phyloP scores from a whole-genome alignment of 2,888 invertebrate species.

The Macroteleia sp. region DNA sequence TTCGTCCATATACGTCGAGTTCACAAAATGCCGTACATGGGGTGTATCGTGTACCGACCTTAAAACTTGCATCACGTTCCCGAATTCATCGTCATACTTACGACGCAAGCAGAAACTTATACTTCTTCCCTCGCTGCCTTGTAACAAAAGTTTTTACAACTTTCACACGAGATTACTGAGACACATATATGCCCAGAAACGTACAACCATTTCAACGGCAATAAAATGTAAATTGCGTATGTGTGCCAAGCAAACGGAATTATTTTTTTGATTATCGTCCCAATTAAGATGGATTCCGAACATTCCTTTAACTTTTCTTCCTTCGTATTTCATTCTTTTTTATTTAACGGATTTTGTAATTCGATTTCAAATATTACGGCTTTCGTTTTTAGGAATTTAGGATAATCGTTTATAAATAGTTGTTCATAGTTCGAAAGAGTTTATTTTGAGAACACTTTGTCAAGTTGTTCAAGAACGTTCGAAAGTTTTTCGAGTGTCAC shows the following conservation, averaged over 20 bases:
- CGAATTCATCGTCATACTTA: conserved; percentile 64
- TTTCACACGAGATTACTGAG: conserved; percentile 65
- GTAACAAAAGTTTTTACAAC: conserved; percentile 68
- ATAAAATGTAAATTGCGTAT: conserved; percentile 57
- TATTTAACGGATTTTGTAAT: neutral
- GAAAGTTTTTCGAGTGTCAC: conserved; percentile 37
- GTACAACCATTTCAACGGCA: conserved; percentile 53
- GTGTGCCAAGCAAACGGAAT: conserved; percentile 21
- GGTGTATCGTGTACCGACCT: conserved; percentile 37
- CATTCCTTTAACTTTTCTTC: too few species aligned
- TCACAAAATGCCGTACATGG: conserved; percentile 46
- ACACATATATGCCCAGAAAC: conserved; percentile 56
- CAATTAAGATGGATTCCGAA: conserved; percentile 28
- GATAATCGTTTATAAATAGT: conserved; percentile 39
- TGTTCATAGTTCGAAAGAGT: conserved; percentile 18
- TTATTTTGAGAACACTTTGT: conserved; percentile 39
- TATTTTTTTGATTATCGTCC: conserved; percentile 13
- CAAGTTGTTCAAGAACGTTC: conserved; percentile 23
- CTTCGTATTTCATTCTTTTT: neutral
- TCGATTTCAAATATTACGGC: neutral
- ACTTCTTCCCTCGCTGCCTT: conserved; percentile 36
- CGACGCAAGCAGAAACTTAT: conserved; percentile 58
- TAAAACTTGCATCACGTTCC: conserved; percentile 65
- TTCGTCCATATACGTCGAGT: conserved; percentile 35
- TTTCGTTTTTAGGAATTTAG: conserved; percentile 22